Base-by-base conservation (phyloP, 2,888 invertebrate genomes). In the Scotopteryx bipunctaria region DNA sequence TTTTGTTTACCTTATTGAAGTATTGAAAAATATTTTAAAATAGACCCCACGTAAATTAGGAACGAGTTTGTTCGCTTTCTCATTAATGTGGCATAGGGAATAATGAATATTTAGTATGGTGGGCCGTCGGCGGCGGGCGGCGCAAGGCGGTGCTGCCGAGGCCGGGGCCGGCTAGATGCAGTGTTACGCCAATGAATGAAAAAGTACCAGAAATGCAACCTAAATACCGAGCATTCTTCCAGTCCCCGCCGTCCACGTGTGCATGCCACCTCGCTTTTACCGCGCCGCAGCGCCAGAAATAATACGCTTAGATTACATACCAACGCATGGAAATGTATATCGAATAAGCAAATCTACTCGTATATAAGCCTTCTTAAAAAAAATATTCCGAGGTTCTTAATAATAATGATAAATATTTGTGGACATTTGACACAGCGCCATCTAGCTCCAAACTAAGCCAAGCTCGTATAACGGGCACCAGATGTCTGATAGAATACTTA, bases 191-290 rank as follows among this genome's bases (percentile, higher is more conserved):
- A 81, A 81, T 90, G 86, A 90, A 90, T 90, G 89, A 84, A 88
- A 84, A 84, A 82, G 84, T 85, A 86, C 86, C 84, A 85, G 82
- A 83, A 83, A 83, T 83, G 82, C 84, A 88, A 90, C 90, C 90
- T 85, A 89, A 89, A 90, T 90, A 88, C 90, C 86, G 63, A 68
- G 71, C 86, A 89, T 90, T 86, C 87, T 81, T 85, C 76, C 66
- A 83, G 82, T 74, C 78, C 73, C 76, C 78, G 76, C 69, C 67
- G 73, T 73, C 76, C 86, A 84, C 86, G 86, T 84, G 86, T 82
- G 81, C 77, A 69, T 69, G 65, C 74, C 72, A 78, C 76, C 80
- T 79, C 75, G 80, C 82, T 83, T 83, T 83, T 83, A 83, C 83
- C 81, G 80, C 78, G 80, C 48, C 77, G 76, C 78, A 38, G 32